phyloP scores from a whole-genome alignment of 2,113 vertebrate genomes.

The Hippoglossus stenolepis region DNA sequence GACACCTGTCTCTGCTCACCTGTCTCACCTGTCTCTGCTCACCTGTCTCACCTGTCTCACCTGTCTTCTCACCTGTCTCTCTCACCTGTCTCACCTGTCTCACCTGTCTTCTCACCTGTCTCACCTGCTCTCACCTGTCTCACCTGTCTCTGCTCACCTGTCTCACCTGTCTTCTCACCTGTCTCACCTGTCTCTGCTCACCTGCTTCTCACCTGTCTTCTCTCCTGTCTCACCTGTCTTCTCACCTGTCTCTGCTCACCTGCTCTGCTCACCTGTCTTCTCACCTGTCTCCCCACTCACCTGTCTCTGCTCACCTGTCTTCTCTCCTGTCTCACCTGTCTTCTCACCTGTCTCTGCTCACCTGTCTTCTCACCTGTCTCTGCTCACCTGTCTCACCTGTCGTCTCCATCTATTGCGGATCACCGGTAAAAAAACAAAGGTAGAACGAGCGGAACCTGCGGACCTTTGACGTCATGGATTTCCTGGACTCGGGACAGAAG shows the following conservation, averaged over 20 bases:
- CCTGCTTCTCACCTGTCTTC: background rate
- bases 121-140: too few species aligned
- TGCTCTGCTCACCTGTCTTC: too few species aligned
- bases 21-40: too few species aligned
- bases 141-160: too few species aligned
- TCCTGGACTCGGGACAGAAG: slow-evolving; percentile 41
- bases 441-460: background rate
- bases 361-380: background rate
- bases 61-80: too few species aligned
- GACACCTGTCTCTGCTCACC: background rate
- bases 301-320: too few species aligned
- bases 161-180: background rate
- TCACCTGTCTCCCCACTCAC: too few species aligned
- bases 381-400: background rate
- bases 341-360: too few species aligned
- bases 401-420: background rate
- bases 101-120: too few species aligned
- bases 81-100: too few species aligned
- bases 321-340: background rate
- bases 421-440: background rate
- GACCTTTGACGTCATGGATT: slow-evolving; percentile 41
- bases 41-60: too few species aligned
- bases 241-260: too few species aligned
- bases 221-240: background rate
- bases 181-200: background rate